Percentiles rank a stretch among this genome's conserved stretches.
phyloP scores from a whole-genome alignment of 2,797 vertebrate genomes.

The Epinephelus malabaricus region DNA sequence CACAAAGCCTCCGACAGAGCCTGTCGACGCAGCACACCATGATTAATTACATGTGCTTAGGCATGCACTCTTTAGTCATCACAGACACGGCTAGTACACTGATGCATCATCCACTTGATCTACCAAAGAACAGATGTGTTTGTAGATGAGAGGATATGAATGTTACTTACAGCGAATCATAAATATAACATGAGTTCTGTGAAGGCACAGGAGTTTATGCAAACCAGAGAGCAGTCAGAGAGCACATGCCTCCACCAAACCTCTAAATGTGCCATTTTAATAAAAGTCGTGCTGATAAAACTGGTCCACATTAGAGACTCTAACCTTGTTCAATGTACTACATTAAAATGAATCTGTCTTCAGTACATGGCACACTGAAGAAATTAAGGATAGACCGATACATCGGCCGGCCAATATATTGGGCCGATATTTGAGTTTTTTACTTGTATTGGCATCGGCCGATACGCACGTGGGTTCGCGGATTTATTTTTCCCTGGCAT shows the following conservation, averaged over 20 bases:
- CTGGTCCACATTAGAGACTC: background rate
- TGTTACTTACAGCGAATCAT: background rate
- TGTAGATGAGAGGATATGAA: slow-evolving; percentile 15
- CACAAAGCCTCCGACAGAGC: background rate
- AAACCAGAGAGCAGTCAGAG: slow-evolving; percentile 1
- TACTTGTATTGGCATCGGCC: no score
- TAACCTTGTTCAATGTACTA: background rate
- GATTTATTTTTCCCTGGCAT: no score
- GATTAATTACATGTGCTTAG: slow-evolving; percentile 39
- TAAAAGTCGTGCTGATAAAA: background rate
- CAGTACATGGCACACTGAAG: background rate
- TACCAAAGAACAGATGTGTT: slow-evolving; percentile 19
- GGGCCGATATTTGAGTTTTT: no score
- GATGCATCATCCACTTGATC: slow-evolving; percentile 26
- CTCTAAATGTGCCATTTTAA: background rate
- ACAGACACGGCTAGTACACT: background rate
- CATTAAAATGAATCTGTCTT: background rate
- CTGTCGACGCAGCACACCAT: slow-evolving; percentile 12
- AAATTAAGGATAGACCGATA: background rate
- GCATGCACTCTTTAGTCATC: slow-evolving; percentile 18
- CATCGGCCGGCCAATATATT: no score
- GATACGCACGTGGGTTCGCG: no score
- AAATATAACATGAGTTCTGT: slow-evolving; percentile 10
- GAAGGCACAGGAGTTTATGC: background rate
- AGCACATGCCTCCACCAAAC: background rate